phyloP scores from a whole-genome alignment of 2,113 vertebrate genomes.

The Glaucidium brasilianum region DNA sequence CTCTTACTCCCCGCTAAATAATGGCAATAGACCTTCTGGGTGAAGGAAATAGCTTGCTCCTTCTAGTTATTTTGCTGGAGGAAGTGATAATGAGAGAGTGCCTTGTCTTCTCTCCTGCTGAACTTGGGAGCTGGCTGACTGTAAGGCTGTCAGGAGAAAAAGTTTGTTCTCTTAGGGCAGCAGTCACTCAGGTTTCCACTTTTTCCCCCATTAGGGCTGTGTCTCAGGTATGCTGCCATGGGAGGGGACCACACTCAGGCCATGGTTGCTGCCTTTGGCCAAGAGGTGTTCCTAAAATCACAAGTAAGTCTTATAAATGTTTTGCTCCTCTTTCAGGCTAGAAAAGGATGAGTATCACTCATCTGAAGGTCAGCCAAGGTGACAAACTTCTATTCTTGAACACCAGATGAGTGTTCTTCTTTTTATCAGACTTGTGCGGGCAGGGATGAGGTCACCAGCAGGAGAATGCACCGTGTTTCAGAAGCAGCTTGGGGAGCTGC shows the following conservation, averaged over 20 bases:
- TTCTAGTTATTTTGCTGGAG: background rate
- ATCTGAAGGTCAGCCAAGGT: background rate
- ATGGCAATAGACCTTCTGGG: background rate
- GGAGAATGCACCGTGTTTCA: fast-evolving
- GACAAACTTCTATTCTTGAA: background rate
- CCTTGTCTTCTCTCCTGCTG: background rate
- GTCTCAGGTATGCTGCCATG: fast-evolving
- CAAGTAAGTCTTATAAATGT: background rate
- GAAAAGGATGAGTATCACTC: background rate
- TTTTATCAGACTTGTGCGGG: background rate
- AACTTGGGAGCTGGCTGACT: background rate
- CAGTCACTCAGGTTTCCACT: background rate
- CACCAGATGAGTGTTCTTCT: background rate
- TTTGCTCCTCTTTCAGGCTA: background rate
- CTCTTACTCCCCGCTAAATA: background rate
- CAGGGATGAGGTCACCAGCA: background rate
- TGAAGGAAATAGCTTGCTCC: background rate
- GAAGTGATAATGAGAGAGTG: background rate
- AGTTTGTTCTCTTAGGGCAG: background rate
- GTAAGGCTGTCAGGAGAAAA: background rate
- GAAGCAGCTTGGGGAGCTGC: background rate
- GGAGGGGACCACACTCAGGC: fast-evolving
- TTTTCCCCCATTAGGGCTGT: fast-evolving
- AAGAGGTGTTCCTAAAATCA: background rate
- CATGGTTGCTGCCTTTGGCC: background rate